Evolutionary conservation across 1,140 invertebrate genomes (phyloP).

Genomic region (Brachystomella parvula): DNA sequence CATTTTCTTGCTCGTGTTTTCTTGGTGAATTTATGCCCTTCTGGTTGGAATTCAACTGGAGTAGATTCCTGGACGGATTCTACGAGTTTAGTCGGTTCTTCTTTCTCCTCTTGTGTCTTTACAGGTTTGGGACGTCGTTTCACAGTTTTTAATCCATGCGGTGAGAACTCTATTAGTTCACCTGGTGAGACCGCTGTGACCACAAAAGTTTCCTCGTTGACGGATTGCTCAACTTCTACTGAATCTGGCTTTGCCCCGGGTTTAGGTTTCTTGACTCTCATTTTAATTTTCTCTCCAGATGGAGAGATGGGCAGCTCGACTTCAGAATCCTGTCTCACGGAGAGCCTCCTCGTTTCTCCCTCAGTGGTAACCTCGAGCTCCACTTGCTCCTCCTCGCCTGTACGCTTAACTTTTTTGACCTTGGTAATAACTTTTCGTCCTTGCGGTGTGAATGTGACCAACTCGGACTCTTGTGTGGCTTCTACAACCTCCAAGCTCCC

Average conservation of each 20-base stretch:
- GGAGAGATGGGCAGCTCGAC: background rate
- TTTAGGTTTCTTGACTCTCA: background rate
- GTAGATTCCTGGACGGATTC: background rate
- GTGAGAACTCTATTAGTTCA: background rate
- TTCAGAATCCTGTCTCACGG: background rate
- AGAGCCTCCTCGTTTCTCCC: too few relatives aligned
- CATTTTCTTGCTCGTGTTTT: background rate
- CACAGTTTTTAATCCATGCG: too few relatives aligned
- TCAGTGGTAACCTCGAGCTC: too few relatives aligned
- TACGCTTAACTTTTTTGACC: background rate
- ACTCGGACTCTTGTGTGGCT: background rate
- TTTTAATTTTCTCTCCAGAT: background rate
- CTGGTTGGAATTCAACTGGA: background rate
- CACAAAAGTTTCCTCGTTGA: background rate
- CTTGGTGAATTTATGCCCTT: too few relatives aligned
- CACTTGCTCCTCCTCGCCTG: too few relatives aligned
- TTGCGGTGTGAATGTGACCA: background rate
- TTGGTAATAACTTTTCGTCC: background rate
- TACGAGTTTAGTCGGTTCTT: background rate
- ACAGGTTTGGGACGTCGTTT: background rate
- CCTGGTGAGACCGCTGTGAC: background rate
- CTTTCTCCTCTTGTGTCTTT: background rate
- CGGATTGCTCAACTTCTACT: background rate
- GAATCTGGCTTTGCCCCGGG: background rate
- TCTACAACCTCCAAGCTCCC: background rate